A percentile compares a stretch with the other conserved stretches of the same genome.
Conservation (phyloP, 2,888 invertebrate species). For the Amphipyra tragopoginis region DNA sequence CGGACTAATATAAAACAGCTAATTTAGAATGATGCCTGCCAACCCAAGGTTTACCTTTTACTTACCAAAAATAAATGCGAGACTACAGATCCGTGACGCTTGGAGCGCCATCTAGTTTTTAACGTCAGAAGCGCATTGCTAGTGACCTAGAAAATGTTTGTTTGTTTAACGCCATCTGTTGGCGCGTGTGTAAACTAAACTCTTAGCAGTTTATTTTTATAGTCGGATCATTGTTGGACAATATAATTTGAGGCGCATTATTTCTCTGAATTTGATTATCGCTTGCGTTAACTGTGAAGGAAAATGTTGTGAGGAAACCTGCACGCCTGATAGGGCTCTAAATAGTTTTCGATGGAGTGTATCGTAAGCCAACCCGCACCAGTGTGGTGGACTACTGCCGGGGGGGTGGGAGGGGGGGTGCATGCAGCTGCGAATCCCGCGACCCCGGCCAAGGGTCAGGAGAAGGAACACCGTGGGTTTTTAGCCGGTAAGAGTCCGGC, state of each 20-base stretch:
- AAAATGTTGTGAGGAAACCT: too few relatives aligned
- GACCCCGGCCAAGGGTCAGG: too few relatives aligned
- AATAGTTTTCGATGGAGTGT: too few relatives aligned
- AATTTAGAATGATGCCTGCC: slow-evolving; percentile 66
- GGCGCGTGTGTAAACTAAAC: slow-evolving; percentile 26
- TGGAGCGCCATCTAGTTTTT: slow-evolving; percentile 71
- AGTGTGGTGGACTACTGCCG: too few relatives aligned
- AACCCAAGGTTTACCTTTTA: slow-evolving; percentile 70
- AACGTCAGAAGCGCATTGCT: slow-evolving; percentile 12
- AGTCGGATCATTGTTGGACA: slow-evolving; percentile 25
- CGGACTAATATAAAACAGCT: slow-evolving; percentile 61
- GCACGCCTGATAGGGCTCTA: too few relatives aligned
- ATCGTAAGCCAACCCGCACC: too few relatives aligned
- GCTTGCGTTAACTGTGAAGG: too few relatives aligned
- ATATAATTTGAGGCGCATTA: slow-evolving; percentile 38
- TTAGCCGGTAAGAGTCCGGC: too few relatives aligned
- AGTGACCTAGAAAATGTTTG: slow-evolving; percentile 45
- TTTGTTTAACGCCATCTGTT: slow-evolving; percentile 61
- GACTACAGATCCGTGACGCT: slow-evolving; percentile 56
- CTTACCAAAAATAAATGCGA: slow-evolving; percentile 83
- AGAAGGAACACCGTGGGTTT: too few relatives aligned
- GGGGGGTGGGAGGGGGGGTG: too few relatives aligned
- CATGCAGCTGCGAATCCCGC: too few relatives aligned
- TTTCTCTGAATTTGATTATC: slow-evolving; percentile 34
- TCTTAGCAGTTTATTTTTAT: slow-evolving; percentile 42